Percentiles rank a stretch among this genome's conserved stretches.
Conservation (phyloP, 92 coral and sea anemone genomes). For the Meandrina meandrites region DNA sequence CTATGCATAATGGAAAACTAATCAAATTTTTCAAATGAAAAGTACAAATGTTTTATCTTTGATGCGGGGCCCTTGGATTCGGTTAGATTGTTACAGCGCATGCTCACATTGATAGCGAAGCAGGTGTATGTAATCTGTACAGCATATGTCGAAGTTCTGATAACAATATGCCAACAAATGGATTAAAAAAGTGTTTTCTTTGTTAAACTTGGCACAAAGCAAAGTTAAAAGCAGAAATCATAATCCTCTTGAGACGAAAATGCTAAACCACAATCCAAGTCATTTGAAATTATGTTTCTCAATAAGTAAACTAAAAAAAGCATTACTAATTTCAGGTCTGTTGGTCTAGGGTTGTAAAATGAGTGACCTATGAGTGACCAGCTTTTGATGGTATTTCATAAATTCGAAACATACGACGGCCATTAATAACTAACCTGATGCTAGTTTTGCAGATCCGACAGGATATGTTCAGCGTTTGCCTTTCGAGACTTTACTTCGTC, state of each 20-base stretch:
- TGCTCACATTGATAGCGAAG: not conserved
- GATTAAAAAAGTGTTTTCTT: not conserved
- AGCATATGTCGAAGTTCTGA: not conserved
- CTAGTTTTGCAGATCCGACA: not conserved
- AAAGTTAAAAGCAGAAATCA: not conserved
- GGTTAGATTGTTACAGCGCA: not conserved
- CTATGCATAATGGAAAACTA: not conserved
- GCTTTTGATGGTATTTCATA: not conserved
- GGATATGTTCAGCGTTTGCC: not conserved
- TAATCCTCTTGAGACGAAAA: not conserved
- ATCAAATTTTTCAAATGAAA: not conserved
- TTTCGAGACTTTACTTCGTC: not conserved
- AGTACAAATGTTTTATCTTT: not conserved
- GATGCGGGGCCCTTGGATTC: not conserved
- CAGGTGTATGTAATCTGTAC: not conserved
- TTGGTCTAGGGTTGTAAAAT: not conserved
- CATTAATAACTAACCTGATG: not conserved
- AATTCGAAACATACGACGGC: not conserved
- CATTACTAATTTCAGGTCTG: not conserved
- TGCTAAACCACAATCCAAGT: not conserved
- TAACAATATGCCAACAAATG: not conserved
- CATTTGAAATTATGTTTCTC: no score
- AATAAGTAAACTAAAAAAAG: not conserved
- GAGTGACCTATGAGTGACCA: not conserved
- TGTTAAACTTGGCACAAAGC: not conserved